Evolutionary conservation across 2,113 vertebrate species (phyloP).

Genomic region (Callithrix jacchus): DNA sequence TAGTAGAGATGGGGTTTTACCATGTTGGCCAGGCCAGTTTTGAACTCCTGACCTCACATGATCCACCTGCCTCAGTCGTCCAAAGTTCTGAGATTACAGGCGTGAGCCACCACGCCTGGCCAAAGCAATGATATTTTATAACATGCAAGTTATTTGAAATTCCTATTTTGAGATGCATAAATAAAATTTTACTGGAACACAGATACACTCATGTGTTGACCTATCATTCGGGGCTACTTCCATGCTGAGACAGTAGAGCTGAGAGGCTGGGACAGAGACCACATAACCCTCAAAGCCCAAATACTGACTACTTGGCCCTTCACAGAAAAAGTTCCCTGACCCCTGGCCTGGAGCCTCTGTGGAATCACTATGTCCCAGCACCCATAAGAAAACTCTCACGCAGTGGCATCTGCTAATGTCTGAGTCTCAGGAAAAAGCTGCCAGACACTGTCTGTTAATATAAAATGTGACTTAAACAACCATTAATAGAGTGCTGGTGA

Average conservation of each 20-base stretch:
- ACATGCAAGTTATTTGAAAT: neutral
- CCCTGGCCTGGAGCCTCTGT: too few relatives aligned
- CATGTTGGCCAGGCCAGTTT: too few relatives aligned
- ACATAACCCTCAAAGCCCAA: neutral
- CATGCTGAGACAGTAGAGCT: rapidly evolving
- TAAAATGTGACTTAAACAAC: neutral
- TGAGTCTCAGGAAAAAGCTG: neutral
- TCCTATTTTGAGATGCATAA: neutral
- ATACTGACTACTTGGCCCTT: neutral
- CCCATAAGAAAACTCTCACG: neutral
- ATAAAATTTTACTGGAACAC: neutral
- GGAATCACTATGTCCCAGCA: neutral
- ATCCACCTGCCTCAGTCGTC: too few relatives aligned
- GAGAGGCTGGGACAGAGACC: neutral
- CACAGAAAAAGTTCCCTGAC: neutral
- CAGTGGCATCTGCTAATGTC: neutral
- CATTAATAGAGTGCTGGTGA: neutral
- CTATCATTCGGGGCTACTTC: neutral
- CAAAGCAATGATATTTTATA: neutral
- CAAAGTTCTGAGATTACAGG: too few relatives aligned
- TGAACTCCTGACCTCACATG: too few relatives aligned
- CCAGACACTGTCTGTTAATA: neutral
- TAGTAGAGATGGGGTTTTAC: too few relatives aligned
- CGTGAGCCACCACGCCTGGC: too few relatives aligned
- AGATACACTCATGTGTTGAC: neutral